Evolutionary conservation across 2,113 vertebrate genomes (phyloP).

Genomic region (Cnemophilus loriae): DNA sequence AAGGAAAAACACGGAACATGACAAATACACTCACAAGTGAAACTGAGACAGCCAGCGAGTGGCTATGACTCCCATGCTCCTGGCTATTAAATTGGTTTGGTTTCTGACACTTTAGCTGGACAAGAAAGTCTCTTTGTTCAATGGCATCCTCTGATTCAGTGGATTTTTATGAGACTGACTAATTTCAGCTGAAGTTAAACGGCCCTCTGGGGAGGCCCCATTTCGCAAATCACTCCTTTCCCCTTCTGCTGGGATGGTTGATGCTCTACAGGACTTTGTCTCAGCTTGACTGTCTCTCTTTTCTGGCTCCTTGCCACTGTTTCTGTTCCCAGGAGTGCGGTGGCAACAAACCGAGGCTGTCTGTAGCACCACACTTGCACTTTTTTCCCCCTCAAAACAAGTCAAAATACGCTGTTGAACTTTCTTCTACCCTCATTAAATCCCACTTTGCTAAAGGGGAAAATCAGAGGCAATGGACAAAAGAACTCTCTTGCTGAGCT

Average conservation of each 20-base stretch:
- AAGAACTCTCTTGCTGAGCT: neutral
- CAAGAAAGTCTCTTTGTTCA: conserved; percentile 28
- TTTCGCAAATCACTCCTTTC: neutral
- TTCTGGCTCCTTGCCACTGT: neutral
- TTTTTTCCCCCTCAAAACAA: neutral
- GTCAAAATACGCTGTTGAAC: neutral
- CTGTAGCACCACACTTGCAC: neutral
- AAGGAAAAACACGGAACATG: neutral
- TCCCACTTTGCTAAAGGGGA: neutral
- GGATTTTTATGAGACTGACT: conserved; percentile 14
- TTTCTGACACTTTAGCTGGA: neutral
- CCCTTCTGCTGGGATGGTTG: neutral
- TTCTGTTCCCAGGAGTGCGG: neutral
- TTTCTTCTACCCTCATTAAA: neutral
- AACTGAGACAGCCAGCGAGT: neutral
- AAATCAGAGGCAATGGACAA: neutral
- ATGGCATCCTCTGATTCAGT: neutral
- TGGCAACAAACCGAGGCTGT: neutral
- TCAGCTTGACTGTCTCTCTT: neutral
- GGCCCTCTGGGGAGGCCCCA: neutral
- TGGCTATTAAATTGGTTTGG: neutral
- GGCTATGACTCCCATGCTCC: neutral
- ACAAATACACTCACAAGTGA: neutral
- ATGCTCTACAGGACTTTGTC: neutral
- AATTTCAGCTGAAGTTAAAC: neutral